Conservation (phyloP, 1,140 invertebrate species). For the Gyrodactylus salaris region DNA sequence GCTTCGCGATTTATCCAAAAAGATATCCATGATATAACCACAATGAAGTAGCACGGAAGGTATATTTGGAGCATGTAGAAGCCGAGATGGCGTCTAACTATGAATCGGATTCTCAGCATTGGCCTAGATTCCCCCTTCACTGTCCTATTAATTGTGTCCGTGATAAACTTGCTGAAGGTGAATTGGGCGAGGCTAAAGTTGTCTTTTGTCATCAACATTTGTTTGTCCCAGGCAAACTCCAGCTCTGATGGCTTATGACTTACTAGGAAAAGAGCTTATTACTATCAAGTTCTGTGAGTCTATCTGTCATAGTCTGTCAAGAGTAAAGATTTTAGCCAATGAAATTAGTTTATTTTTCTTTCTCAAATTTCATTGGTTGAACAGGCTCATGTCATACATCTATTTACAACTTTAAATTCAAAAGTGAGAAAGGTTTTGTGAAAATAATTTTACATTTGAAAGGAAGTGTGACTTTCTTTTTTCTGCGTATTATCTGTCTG, state of each 20-base stretch:
- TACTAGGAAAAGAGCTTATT: not conserved
- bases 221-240: not conserved
- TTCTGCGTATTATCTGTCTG: too few relatives aligned
- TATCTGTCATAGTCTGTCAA: too few relatives aligned
- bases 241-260: not conserved
- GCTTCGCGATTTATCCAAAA: slow-evolving; percentile 44
- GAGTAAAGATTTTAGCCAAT: too few relatives aligned
- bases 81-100: slow-evolving; percentile 43
- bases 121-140: not conserved
- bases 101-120: not conserved
- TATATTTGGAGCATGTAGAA: slow-evolving; percentile 73
- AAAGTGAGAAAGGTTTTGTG: too few relatives aligned
- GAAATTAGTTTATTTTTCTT: too few relatives aligned
- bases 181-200: not conserved
- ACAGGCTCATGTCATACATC: too few relatives aligned
- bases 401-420: too few relatives aligned
- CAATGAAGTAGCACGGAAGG: slow-evolving; percentile 62
- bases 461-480: too few relatives aligned
- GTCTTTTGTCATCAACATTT: not conserved
- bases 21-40: slow-evolving; percentile 69
- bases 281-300: too few relatives aligned
- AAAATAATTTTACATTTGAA: too few relatives aligned
- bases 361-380: too few relatives aligned
- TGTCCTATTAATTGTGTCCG: not conserved
- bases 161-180: not conserved